Evolutionary conservation across 2,888 invertebrate genomes (phyloP), one percentile per base, ranked within the genome.

Genomic region (Unio delphinus): DNA sequence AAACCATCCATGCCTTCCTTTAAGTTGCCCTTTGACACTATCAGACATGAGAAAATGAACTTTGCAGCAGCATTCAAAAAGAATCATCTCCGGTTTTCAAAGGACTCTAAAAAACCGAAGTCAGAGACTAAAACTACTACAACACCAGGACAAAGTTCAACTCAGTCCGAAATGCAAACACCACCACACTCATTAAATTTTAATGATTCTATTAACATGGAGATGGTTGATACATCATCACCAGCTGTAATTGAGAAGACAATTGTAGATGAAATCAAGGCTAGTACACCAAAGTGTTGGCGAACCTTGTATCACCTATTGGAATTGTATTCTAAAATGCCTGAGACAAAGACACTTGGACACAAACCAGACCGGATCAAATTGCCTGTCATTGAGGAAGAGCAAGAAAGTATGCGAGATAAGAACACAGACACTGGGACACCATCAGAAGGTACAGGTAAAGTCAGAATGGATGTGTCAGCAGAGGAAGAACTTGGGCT

Each of bases 311-410:
- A 96, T 89, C 94, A 96, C 89, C 92, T 98, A 74, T 91, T 98
- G 68, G 96, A 98, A 86, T 90, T 98, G 66, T 98, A 98, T 88
- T 96, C 97, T 8, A 96, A 95, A 64, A 95, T 96, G 93, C 97
- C 98, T 0, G 97, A 97, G 87, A 95, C 96, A 0, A 97, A 97
- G 90, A 97, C 96, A 0, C 95, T 97, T 92, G 94, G 81, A 20
- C 61, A 67, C 18, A 54, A 55, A 6, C 67, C 61, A 20, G 65
- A 65, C 55, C 34, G 74, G 4, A 71, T 72, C n/a, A 75, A 76
- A 61, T 80, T 89, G 73, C 88, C 88, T 20, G 84, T 87, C 18
- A 89, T 89, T 63, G 88, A 86, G 57, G 89, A 89, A 62, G 95
- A 89, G 65, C 73, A 74, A 15, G 80, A 68, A 54, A 58, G 60